Evolutionary conservation across 2,113 vertebrate species (phyloP).

Genomic region (Naja naja): DNA sequence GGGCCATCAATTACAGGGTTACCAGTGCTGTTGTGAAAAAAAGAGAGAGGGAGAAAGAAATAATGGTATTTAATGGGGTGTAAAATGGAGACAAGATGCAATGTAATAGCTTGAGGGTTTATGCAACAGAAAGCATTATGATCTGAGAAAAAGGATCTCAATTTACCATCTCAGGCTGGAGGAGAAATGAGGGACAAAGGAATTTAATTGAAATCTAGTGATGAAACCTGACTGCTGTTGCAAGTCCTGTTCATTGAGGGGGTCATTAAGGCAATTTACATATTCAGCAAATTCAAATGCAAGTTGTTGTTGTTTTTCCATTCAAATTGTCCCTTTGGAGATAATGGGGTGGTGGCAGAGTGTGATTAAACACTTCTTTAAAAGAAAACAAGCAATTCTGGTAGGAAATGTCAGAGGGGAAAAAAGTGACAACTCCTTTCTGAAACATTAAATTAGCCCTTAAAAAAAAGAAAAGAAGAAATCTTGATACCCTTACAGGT

Average conservation of each 20-base stretch:
- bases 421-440: background rate
- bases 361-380: background rate
- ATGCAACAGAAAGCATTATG: background rate
- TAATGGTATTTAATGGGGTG: conserved; percentile 15
- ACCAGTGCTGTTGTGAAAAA: background rate
- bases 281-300: background rate
- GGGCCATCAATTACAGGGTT: conserved; percentile 1
- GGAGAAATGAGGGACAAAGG: conserved; percentile 3
- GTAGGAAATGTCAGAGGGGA: background rate
- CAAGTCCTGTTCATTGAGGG: background rate
- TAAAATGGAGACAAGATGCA: background rate
- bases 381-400: background rate
- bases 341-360: no score
- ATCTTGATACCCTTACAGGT: background rate
- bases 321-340: background rate
- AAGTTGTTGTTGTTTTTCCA: background rate
- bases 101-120: background rate
- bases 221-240: background rate
- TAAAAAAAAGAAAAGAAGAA: no score
- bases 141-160: background rate
- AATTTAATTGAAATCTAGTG: conserved; percentile 8
- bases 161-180: background rate
- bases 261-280: background rate
- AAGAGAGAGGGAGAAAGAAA: conserved; percentile 6
- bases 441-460: background rate